Conservation (phyloP, 1,140 invertebrate genomes). For the Eueides isabella region DNA sequence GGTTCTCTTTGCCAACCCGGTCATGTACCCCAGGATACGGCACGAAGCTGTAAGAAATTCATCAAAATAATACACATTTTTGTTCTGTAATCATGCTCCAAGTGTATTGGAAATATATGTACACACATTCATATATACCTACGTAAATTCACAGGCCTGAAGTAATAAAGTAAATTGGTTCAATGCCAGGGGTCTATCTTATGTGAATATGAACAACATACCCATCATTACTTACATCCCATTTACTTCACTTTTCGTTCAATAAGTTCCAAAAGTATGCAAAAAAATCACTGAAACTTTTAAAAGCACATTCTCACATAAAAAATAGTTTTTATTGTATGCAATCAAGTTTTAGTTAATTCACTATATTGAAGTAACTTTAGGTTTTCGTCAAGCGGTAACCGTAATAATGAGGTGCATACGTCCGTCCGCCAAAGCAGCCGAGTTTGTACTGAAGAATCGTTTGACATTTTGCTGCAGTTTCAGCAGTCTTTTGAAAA, state of each 20-base stretch:
- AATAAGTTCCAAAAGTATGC: constrained; percentile 13
- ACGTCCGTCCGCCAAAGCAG: constrained; percentile 41
- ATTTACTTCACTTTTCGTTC: constrained; percentile 8
- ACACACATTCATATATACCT: not conserved
- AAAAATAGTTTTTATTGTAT: not conserved
- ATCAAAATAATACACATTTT: not conserved
- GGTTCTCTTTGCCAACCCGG: no score
- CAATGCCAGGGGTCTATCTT: constrained; percentile 48
- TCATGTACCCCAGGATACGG: no score
- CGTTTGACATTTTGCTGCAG: not conserved
- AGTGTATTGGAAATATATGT: not conserved
- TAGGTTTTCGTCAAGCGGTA: not conserved
- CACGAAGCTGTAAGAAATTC: no score
- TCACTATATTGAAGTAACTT: not conserved
- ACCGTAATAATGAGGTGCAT: constrained; percentile 14
- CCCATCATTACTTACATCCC: constrained; percentile 24
- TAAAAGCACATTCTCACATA: not conserved
- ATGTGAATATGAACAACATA: constrained; percentile 43
- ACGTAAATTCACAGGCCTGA: not conserved
- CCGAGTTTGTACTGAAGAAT: constrained; percentile 45
- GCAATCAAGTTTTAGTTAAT: not conserved
- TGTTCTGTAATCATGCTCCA: not conserved
- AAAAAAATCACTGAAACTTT: constrained; percentile 24
- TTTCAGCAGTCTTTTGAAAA: constrained; percentile 21
- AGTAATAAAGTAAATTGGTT: constrained; percentile 20